Conservation (phyloP, 2,113 vertebrate species). For the Etheostoma cragini region DNA sequence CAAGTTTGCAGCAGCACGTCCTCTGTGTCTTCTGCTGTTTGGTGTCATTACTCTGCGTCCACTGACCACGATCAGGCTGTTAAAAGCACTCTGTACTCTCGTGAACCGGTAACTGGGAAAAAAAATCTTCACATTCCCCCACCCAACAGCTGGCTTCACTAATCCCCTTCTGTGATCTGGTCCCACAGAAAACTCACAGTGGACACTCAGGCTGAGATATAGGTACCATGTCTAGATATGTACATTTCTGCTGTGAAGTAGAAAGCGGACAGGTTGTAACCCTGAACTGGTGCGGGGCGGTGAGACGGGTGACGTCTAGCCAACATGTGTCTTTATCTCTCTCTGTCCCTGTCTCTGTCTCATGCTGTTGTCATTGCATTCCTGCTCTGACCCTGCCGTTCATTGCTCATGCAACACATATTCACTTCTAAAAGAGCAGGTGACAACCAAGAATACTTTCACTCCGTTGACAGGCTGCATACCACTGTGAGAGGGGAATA, state of each 20-base stretch:
- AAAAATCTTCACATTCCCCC: conserved; percentile 24
- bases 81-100: conserved; percentile 36
- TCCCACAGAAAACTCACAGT: conserved; percentile 26
- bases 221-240: background rate
- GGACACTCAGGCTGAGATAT: conserved; percentile 39
- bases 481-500: conserved; percentile 30
- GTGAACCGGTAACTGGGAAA: conserved; percentile 27
- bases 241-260: conserved; percentile 60
- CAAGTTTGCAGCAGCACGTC: conserved; percentile 27
- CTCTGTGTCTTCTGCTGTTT: conserved; percentile 38
- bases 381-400: conserved; percentile 58
- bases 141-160: conserved; percentile 57
- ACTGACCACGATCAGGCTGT: conserved; percentile 38
- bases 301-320: conserved; percentile 32
- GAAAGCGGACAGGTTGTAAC: conserved; percentile 69
- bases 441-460: conserved; percentile 75
- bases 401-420: conserved; percentile 48
- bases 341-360: conserved; percentile 15
- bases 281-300: conserved; percentile 40
- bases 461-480: conserved; percentile 51
- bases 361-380: conserved; percentile 58
- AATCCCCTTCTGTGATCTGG: conserved; percentile 39
- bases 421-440: conserved; percentile 71
- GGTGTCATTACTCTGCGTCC: conserved; percentile 38
- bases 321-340: conserved; percentile 40